Conservation (phyloP, 2,113 vertebrate species). For the Hemiprocne comata region DNA sequence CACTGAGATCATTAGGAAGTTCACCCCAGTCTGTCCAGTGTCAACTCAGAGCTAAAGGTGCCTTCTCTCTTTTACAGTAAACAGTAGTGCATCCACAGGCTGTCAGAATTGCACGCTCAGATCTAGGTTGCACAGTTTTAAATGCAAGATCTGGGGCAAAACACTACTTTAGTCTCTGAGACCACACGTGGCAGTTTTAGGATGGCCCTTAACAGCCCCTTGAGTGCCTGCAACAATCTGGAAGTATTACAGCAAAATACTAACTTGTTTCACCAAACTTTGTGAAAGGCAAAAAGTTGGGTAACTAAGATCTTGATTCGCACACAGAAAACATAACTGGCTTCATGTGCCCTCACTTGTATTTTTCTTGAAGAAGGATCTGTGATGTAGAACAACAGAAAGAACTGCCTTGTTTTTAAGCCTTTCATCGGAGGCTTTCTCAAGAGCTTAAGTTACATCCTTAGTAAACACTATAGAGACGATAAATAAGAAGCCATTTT, state of each 20-base stretch:
- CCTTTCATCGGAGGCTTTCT: not conserved
- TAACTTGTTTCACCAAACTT: not conserved
- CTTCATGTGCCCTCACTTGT: not conserved
- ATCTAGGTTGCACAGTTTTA: not conserved
- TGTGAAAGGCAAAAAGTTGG: not conserved
- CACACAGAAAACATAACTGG: not conserved
- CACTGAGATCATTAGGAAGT: not conserved
- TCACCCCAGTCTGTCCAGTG: not conserved
- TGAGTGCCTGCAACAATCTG: fast-evolving
- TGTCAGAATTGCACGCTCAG: not conserved
- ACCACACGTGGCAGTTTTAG: not conserved
- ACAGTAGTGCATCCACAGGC: not conserved
- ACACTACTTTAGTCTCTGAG: not conserved
- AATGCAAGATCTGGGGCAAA: not conserved
- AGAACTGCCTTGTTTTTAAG: not conserved
- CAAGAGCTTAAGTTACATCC: not conserved
- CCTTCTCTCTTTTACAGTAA: not conserved
- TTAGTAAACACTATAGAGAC: not conserved
- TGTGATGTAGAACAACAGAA: not conserved
- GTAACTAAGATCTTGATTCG: not conserved
- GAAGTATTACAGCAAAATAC: not conserved
- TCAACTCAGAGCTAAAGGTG: not conserved
- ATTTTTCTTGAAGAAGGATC: not conserved
- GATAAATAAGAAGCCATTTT: not conserved
- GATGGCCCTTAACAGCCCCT: not conserved